Conservation (phyloP, 2,113 vertebrate species). For the Myxocyprinus asiaticus region DNA sequence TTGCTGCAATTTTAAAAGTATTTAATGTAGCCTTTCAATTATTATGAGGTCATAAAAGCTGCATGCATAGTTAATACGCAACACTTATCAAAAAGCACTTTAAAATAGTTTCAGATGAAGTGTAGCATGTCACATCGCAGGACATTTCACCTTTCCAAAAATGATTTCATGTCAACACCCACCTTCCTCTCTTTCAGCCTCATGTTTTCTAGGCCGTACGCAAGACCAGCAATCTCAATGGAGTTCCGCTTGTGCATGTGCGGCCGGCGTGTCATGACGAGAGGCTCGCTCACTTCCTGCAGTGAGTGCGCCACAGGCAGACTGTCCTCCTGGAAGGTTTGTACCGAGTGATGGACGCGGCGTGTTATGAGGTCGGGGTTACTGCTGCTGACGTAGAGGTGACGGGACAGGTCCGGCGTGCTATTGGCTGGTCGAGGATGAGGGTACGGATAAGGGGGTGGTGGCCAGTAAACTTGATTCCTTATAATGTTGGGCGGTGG, state of each 20-base stretch:
- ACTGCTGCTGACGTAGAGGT: slow-evolving; percentile 91
- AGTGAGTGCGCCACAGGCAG: slow-evolving; percentile 93
- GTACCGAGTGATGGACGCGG: slow-evolving; percentile 93
- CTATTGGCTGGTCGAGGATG: slow-evolving; percentile 89
- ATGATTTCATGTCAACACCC: background rate
- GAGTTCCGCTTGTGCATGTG: slow-evolving; percentile 91
- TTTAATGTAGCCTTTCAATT: no score
- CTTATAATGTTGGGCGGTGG: slow-evolving; percentile 91
- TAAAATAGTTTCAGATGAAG: no score
- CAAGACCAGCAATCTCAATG: slow-evolving; percentile 88
- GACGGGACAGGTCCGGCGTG: slow-evolving; percentile 93
- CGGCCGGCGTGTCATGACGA: slow-evolving; percentile 75
- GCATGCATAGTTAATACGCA: no score
- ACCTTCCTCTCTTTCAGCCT: slow-evolving; percentile 86
- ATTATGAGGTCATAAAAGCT: no score
- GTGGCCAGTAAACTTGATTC: slow-evolving; percentile 89
- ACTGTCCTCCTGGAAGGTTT: slow-evolving; percentile 97
- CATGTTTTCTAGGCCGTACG: slow-evolving; percentile 85
- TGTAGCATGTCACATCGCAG: no score
- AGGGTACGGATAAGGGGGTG: slow-evolving; percentile 85
- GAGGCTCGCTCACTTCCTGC: slow-evolving; percentile 94
- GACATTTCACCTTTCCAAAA: no score
- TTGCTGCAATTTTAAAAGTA: no score
- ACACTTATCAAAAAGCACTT: no score
- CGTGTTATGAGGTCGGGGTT: slow-evolving; percentile 93